These are phyloP conservation scores for Cinara cedri DNA, from an alignment of 2,888 invertebrate species.

Conservation along the genomic window DNA sequence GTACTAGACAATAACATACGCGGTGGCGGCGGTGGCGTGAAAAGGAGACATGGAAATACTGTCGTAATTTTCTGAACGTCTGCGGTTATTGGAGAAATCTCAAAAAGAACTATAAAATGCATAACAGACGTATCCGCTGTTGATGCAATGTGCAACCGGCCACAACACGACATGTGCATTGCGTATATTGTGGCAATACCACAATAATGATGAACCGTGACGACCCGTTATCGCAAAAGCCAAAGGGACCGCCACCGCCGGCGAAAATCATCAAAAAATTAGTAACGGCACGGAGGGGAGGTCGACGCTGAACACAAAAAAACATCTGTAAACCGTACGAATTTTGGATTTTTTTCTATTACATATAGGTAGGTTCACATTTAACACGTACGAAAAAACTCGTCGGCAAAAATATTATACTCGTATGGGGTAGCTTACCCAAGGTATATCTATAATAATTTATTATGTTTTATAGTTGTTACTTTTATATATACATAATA, in stretches of 20 bases:
- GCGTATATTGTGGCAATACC: constrained; percentile 30
- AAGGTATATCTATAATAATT: too few relatives aligned
- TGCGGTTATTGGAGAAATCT: constrained; percentile 35
- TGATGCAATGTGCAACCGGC: constrained; percentile 23
- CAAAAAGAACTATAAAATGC: constrained; percentile 13
- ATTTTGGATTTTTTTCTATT: constrained; percentile 17
- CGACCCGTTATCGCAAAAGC: constrained; percentile 38
- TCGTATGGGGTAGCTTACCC: too few relatives aligned
- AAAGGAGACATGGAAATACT: neutral
- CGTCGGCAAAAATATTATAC: neutral
- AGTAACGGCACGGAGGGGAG: constrained; percentile 40
- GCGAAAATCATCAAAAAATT: constrained; percentile 49
- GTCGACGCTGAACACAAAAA: neutral
- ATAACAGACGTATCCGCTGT: neutral
- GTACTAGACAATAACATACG: neutral
- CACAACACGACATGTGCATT: constrained; percentile 44
- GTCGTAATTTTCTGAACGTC: constrained; percentile 10
- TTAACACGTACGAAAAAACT: too few relatives aligned
- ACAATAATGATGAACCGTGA: constrained; percentile 47
- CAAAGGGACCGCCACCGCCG: constrained; percentile 49
- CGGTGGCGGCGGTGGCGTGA: too few relatives aligned
- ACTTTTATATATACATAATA: too few relatives aligned
- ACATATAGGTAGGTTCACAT: too few relatives aligned
- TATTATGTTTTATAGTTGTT: too few relatives aligned
- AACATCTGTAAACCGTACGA: constrained; percentile 51